Evolutionary conservation across 2,113 vertebrate genomes (phyloP).

Genomic region (Platysteira castanea): DNA sequence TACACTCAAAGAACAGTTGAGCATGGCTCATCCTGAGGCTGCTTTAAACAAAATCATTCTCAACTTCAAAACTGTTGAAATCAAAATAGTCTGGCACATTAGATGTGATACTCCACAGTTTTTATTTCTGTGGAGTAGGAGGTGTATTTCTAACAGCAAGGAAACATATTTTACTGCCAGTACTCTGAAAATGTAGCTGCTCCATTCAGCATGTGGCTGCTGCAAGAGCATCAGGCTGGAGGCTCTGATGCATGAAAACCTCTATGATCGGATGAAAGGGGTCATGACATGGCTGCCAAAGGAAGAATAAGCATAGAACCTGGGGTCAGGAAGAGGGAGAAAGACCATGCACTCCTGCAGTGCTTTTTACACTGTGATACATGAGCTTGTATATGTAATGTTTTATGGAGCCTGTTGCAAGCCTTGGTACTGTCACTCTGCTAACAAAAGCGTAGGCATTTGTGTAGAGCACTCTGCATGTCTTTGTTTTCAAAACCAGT

Average conservation of each 20-base stretch:
- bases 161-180: conserved; percentile 14
- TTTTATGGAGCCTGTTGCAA: neutral
- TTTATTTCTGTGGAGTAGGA: conserved; percentile 44
- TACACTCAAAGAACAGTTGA: neutral
- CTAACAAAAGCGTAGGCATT: accelerated
- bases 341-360: neutral
- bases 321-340: neutral
- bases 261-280: neutral
- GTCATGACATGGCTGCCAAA: neutral
- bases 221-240: neutral
- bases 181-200: neutral
- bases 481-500: neutral
- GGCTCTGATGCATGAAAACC: neutral
- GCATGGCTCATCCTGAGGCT: neutral
- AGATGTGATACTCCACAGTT: conserved; percentile 17
- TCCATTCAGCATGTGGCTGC: neutral
- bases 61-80: conserved; percentile 3
- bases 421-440: neutral
- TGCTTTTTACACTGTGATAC: neutral
- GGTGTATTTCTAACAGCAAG: conserved; percentile 39
- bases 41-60: conserved; percentile 26
- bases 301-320: neutral
- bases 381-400: neutral
- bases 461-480: neutral
- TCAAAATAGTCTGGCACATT: conserved; percentile 45